Evolutionary conservation across 1,140 invertebrate genomes (phyloP).

Genomic region (Phocides pigmalion): DNA sequence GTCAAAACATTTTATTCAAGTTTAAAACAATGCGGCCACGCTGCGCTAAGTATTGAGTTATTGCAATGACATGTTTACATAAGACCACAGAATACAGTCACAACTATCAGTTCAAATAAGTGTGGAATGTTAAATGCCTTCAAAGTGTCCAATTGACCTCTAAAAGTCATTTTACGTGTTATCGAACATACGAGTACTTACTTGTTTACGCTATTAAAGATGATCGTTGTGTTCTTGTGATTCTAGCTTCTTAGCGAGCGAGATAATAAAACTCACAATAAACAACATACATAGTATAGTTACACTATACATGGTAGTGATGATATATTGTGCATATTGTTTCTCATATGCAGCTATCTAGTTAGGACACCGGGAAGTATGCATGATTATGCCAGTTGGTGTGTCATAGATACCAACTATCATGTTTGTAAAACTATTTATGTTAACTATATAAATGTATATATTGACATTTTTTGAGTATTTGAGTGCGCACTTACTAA

Average conservation of each 20-base stretch:
- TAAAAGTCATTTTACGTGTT: slow-evolving; percentile 27
- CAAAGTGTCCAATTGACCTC: slow-evolving; percentile 57
- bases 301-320: too few relatives aligned
- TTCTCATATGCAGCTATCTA: neutral
- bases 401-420: neutral
- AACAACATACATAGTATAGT: slow-evolving; percentile 28
- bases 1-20: neutral
- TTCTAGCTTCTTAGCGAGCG: slow-evolving; percentile 15
- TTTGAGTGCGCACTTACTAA: too few relatives aligned
- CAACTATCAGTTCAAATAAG: slow-evolving; percentile 20
- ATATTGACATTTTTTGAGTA: too few relatives aligned
- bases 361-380: neutral
- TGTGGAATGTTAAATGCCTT: slow-evolving; percentile 61
- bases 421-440: too few relatives aligned
- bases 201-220: slow-evolving; percentile 21
- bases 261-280: slow-evolving; percentile 51
- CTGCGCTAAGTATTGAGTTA: neutral
- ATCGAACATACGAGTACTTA: slow-evolving; percentile 22
- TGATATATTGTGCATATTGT: neutral
- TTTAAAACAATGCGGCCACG: neutral
- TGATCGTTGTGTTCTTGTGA: slow-evolving; percentile 16
- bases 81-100: neutral
- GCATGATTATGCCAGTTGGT: neutral
- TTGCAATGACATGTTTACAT: neutral
- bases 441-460: too few relatives aligned